Base-by-base conservation (phyloP, 2,888 invertebrate genomes). In the Heteromurus nitidus region DNA sequence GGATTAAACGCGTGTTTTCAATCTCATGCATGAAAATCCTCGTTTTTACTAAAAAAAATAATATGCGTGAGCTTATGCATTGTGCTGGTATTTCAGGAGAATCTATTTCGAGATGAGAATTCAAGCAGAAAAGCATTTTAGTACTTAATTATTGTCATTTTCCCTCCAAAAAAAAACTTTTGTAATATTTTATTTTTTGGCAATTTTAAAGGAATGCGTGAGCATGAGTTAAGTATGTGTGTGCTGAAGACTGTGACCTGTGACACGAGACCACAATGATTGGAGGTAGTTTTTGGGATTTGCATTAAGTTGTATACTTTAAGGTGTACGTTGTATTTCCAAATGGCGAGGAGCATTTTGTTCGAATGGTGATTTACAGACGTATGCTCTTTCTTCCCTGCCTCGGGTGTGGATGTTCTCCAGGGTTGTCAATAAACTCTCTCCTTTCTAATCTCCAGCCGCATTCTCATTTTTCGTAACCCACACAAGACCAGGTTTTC, bases 331-430 rank as follows among this genome's bases (percentile, higher is more conserved):
- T 67, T 60, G 26, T 31, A 64, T 58, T 24, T 36, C n/a, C 16
- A 18, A 60, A 77, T 47, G 44, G 47, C 60, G 50, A 69, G 20
- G 47, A 50, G 77, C 69, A 60, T 77, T 68, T 58, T 80, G 79
- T 82, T 65, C 69, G 80, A 83, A 65, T 83, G 83, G 83, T 83
- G 83, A n/a, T n/a, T n/a, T n/a, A n/a, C n/a, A n/a, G n/a, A n/a
- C n/a, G n/a, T n/a, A n/a, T n/a, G n/a, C n/a, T n/a, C n/a, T n/a
- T n/a, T n/a, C n/a, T n/a, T n/a, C n/a, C n/a, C n/a, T n/a, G n/a
- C n/a, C n/a, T n/a, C n/a, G n/a, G n/a, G n/a, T n/a, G n/a, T n/a
- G n/a, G n/a, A n/a, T n/a, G n/a, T n/a, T n/a, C n/a, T n/a, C n/a
- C n/a, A n/a, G n/a, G n/a, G n/a, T n/a, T n/a, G n/a, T n/a, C n/a